Evolutionary conservation across 2,888 invertebrate genomes (phyloP), one percentile per base, ranked within the genome.

Genomic region (Archips xylosteana): DNA sequence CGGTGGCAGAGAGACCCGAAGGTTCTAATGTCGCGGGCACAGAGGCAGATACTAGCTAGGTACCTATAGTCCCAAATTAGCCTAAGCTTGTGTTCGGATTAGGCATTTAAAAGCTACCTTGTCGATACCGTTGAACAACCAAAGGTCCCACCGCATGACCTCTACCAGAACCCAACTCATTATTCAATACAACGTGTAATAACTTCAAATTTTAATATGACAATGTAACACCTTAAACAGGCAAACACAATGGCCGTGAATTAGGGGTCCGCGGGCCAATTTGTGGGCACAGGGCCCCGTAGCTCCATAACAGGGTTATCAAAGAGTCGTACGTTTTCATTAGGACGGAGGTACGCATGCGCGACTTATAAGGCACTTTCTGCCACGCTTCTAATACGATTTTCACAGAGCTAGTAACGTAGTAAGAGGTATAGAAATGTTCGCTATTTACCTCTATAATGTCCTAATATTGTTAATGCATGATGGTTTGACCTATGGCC

Each of bases 301-400:
- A 85, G 78, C 82, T 84, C 92, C 92, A 90, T 90, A 92, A 89
- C 88, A 82, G 92, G 65, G 92, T 85, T 91, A 91, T 92, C 92
- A 92, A 91, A 89, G 90, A 86, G 90, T 92, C 92, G 90, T 92
- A 91, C 84, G 85, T 92, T 92, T 92, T 92, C 92, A 92, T 92
- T 92, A 92, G 83, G 82, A 76, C 79, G 82, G 82, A 76, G 79
- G 82, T 84, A 83, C 83, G 84, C 83, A 82, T 78, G 82, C 80
- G 76, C 76, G 60, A 77, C 84, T 71, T 86, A 82, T 85, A 85
- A 81, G 87, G 86, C 78, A 80, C 76, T 78, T 81, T 80, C 80
- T 81, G 79, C 80, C 80, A 75, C 74, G 67, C 74, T 78, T 79
- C 77, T 66, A 76, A 71, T 70, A 36, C 57, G 66, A 63, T 63